Evolutionary conservation across 2,888 invertebrate genomes (phyloP).

Genomic region (Philhelius pedissequus): DNA sequence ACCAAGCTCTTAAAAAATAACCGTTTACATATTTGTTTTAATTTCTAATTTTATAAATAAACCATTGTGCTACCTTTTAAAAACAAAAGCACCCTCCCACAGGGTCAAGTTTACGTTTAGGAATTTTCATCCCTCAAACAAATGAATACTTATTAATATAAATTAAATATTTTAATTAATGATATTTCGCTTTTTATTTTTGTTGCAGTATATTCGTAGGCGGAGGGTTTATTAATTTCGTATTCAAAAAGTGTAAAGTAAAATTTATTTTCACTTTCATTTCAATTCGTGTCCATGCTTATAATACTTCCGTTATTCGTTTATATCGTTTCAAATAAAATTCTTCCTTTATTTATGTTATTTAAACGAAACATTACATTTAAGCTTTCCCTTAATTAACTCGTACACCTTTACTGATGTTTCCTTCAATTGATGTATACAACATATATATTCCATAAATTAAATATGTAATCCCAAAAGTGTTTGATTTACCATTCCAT

Average conservation of each 20-base stretch:
- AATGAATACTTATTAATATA: not conserved
- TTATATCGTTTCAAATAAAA: not conserved
- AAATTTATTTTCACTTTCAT: not conserved
- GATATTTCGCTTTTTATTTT: not conserved
- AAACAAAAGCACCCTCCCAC: too few species aligned
- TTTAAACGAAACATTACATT: not conserved
- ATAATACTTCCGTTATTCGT: not conserved
- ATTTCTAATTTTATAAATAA: too few species aligned
- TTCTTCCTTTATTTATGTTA: not conserved
- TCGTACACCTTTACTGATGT: constrained; percentile 24
- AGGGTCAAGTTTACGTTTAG: not conserved
- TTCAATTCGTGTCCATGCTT: not conserved
- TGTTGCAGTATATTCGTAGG: not conserved
- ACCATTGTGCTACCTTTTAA: too few species aligned
- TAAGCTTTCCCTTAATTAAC: constrained; percentile 24
- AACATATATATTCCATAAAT: constrained; percentile 52
- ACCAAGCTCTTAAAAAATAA: too few species aligned
- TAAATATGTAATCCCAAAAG: constrained; percentile 44
- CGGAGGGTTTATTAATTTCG: not conserved
- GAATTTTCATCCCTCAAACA: not conserved
- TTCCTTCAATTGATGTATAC: constrained; percentile 41
- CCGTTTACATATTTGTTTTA: too few species aligned
- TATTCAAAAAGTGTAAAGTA: not conserved
- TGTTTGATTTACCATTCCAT: constrained; percentile 60
- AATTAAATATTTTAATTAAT: not conserved